Base-by-base conservation (phyloP, 2,888 invertebrate species). In the Himalopsyche kuldschensis region DNA sequence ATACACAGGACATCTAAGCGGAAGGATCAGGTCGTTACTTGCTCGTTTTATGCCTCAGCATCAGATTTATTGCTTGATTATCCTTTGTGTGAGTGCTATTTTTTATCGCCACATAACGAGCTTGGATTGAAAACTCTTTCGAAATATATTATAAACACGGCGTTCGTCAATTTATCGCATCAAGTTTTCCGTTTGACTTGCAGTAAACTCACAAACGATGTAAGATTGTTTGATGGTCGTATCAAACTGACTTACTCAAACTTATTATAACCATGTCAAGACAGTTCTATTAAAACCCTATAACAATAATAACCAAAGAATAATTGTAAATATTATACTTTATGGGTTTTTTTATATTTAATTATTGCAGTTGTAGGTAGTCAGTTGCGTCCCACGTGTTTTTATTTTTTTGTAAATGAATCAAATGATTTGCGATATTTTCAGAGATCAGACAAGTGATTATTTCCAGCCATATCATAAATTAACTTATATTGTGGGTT, bases 41-140 rank as follows among this genome's bases (percentile, higher is more conserved):
- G 77, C 15, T n/a, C 55, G 81, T 76, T 81, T 76, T 82, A 82
- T 78, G 27, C 63, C 63, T 76, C 76, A 76, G n/a, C 76, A 79
- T 30, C 15, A 55, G 35, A 82, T 82, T 82, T 82, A 82, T 82
- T 79, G 31, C 80, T 82, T 82, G 80, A 82, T 82, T 55, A 35
- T 27, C 17, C 82, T 82, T 35, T 46, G 78, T 82, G 82, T 75
- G 55, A 69, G 69, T 69, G 69, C 69, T 69, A 69, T 69, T 69
- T 69, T 82, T 82, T 82, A 82, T 79, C 46, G 48, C 31, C 31
- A 30, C 79, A 82, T 79, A 79, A 79, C 75, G 47, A 82, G 63
- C 63, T 30, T 79, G 69, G 69, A 69, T 69, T 69, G 69, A 69
- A 69, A 69, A 69, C 55, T 69, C 69, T 27, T 69, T 69, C 30